Conservation (phyloP, 2,888 invertebrate species). For the Heliconius ismenius region DNA sequence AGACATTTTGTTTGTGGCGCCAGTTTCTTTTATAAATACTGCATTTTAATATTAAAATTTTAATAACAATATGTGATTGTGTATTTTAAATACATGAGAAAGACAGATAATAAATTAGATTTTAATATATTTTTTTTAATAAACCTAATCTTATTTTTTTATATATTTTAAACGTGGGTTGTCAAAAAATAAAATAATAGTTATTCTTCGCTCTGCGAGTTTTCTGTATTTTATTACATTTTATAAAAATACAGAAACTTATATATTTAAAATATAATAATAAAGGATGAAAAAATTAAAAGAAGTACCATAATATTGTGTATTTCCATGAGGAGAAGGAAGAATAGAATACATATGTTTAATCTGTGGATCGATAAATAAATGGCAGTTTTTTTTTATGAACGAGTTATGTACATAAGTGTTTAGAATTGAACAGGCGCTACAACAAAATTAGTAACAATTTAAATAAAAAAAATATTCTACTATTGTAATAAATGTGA, state of each 20-base stretch:
- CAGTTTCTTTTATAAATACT: neutral
- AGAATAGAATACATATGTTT: neutral
- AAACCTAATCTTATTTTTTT: neutral
- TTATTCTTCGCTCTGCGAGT: too few species aligned
- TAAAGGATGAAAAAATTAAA: neutral
- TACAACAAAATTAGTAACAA: neutral
- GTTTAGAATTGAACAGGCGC: constrained; percentile 1
- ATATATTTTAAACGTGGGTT: neutral
- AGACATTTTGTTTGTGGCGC: constrained; percentile 25
- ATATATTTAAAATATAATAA: too few species aligned
- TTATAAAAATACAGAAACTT: too few species aligned
- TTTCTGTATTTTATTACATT: too few species aligned
- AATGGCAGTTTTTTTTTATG: neutral
- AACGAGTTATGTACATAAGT: neutral
- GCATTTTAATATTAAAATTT: neutral
- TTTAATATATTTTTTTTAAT: neutral
- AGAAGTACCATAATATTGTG: neutral
- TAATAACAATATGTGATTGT: neutral
- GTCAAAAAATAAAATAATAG: too few species aligned
- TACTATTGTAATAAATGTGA: too few species aligned
- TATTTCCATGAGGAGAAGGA: neutral
- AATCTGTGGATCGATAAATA: neutral
- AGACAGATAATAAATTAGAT: neutral
- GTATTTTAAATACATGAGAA: neutral
- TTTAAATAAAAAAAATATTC: too few species aligned